These are phyloP conservation scores for Felis catus DNA, from an alignment of 2,113 vertebrate species.

Conservation along the genomic window DNA sequence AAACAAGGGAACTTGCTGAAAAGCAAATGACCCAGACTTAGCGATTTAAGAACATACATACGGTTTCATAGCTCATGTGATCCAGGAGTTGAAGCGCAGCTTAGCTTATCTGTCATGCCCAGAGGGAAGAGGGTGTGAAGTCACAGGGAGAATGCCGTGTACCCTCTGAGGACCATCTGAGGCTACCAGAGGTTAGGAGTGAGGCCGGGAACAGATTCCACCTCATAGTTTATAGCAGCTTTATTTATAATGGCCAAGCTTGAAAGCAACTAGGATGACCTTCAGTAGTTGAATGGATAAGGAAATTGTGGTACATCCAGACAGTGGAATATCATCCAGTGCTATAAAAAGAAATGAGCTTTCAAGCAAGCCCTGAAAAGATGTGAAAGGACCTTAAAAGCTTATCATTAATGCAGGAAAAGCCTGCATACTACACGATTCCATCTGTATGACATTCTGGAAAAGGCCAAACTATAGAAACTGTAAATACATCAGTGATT, in stretches of 20 bases:
- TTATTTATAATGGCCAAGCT: background rate
- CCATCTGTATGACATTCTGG: background rate
- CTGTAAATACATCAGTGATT: background rate
- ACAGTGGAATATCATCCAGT: background rate
- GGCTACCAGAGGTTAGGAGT: background rate
- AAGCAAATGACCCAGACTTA: background rate
- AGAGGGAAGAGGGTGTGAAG: background rate
- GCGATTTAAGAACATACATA: background rate
- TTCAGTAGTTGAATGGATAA: background rate
- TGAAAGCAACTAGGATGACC: background rate
- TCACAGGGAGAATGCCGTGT: background rate
- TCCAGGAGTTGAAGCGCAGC: background rate
- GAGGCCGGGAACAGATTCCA: background rate
- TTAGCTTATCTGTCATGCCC: background rate
- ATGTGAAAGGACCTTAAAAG: background rate
- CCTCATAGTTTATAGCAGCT: background rate
- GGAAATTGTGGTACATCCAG: background rate
- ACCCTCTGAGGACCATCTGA: background rate
- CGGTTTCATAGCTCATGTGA: background rate
- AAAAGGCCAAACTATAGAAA: background rate
- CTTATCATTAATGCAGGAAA: background rate
- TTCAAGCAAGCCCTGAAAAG: background rate
- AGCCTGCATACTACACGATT: background rate
- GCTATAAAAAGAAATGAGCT: background rate
- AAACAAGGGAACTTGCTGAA: background rate